Conservation (phyloP, 2,113 vertebrate species). For the Ahaetulla prasina region DNA sequence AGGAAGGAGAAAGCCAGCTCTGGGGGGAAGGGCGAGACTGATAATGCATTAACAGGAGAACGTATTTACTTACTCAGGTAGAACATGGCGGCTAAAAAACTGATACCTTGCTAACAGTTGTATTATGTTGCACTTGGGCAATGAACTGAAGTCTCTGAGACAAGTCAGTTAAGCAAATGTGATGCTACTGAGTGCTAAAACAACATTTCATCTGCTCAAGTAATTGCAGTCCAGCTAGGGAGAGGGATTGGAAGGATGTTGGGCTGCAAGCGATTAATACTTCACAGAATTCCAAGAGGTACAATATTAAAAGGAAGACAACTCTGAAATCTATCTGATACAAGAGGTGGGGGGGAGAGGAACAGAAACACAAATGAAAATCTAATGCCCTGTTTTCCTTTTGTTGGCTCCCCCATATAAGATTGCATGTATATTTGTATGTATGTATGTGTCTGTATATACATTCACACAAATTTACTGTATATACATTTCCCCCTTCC, state of each 20-base stretch:
- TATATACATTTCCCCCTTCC: neutral
- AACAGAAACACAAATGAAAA: neutral
- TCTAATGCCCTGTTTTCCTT: neutral
- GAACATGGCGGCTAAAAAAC: neutral
- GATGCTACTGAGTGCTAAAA: neutral
- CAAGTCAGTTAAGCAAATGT: neutral
- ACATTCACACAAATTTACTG: neutral
- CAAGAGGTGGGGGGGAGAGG: neutral
- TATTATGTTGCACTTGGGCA: neutral
- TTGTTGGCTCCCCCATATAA: neutral
- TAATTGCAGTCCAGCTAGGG: neutral
- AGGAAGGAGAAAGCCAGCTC: neutral
- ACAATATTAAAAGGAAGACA: neutral
- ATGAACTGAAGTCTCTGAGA: neutral
- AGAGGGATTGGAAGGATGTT: neutral
- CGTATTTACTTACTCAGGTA: neutral
- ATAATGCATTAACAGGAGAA: slow-evolving; percentile 18
- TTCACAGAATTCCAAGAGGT: neutral
- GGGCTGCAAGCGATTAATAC: neutral
- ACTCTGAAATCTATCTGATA: neutral
- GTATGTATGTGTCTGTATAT: neutral
- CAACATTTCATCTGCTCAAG: neutral
- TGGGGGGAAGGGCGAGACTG: slow-evolving; percentile 20
- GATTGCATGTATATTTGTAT: neutral
- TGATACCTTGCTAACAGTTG: neutral